phyloP scores from a whole-genome alignment of 2,113 vertebrate species.

The Tauraco erythrolophus region DNA sequence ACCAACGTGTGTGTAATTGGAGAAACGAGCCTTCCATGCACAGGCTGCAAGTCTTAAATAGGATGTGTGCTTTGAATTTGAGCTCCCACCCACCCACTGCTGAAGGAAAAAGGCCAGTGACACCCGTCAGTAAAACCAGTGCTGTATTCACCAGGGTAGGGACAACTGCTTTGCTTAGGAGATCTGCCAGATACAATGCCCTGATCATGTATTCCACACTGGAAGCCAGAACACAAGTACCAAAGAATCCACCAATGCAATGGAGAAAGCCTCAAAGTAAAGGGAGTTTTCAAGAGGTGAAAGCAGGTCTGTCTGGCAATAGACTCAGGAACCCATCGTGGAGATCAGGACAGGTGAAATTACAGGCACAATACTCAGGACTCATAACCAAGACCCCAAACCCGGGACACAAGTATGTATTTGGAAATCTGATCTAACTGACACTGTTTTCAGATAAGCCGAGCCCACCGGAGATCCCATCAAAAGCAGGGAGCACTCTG shows the following conservation, averaged over 20 bases:
- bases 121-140: background rate
- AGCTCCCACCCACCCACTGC: background rate
- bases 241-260: background rate
- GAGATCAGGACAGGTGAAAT: background rate
- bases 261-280: background rate
- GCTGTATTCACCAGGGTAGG: background rate
- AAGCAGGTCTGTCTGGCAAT: background rate
- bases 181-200: background rate
- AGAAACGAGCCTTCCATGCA: background rate
- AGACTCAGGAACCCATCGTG: background rate
- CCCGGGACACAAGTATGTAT: fast-evolving
- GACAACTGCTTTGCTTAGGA: background rate
- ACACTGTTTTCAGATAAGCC: background rate
- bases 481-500: background rate
- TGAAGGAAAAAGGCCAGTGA: background rate
- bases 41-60: background rate
- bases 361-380: background rate
- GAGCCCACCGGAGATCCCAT: background rate
- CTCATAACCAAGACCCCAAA: background rate
- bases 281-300: background rate
- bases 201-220: background rate
- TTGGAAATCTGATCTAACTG: background rate
- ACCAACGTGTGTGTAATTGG: background rate
- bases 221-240: background rate
- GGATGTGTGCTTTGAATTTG: background rate